Evolutionary conservation across 2,888 invertebrate genomes (phyloP).

Genomic region (Malacosoma neustria): DNA sequence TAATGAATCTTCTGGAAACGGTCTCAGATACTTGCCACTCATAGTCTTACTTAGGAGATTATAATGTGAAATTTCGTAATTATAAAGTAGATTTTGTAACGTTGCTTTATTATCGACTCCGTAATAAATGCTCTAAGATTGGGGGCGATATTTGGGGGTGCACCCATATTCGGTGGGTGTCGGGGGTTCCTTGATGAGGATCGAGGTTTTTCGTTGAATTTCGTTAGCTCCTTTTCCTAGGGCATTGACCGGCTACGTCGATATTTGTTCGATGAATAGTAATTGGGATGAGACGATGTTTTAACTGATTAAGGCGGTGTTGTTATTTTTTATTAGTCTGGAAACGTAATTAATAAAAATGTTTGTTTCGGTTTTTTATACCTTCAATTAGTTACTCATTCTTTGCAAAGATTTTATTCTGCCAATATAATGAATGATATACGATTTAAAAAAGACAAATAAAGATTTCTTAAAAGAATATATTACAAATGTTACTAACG

Average conservation of each 20-base stretch:
- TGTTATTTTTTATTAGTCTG: conserved; percentile 17
- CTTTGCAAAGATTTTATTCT: too few species aligned
- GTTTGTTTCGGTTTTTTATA: conserved; percentile 5
- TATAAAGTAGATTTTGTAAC: too few species aligned
- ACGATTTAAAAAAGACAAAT: too few species aligned
- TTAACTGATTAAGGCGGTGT: conserved; percentile 6
- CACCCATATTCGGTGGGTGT: conserved; percentile 61
- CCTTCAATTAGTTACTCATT: neutral
- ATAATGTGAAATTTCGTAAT: too few species aligned
- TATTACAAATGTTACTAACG: too few species aligned
- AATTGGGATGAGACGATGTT: conserved; percentile 41
- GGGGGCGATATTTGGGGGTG: conserved; percentile 59
- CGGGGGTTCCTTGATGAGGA: conserved; percentile 67
- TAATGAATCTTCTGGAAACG: too few species aligned
- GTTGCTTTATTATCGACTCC: too few species aligned
- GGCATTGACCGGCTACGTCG: conserved; percentile 62
- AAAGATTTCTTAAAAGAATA: too few species aligned
- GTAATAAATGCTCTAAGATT: too few species aligned
- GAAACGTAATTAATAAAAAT: neutral
- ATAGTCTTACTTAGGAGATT: too few species aligned
- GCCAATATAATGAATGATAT: too few species aligned
- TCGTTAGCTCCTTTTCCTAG: conserved; percentile 53
- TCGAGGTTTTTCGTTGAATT: conserved; percentile 70
- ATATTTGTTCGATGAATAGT: conserved; percentile 58
- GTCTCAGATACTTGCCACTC: too few species aligned